Conservation (phyloP, 1,140 invertebrate species). For the Lithobius niger region DNA sequence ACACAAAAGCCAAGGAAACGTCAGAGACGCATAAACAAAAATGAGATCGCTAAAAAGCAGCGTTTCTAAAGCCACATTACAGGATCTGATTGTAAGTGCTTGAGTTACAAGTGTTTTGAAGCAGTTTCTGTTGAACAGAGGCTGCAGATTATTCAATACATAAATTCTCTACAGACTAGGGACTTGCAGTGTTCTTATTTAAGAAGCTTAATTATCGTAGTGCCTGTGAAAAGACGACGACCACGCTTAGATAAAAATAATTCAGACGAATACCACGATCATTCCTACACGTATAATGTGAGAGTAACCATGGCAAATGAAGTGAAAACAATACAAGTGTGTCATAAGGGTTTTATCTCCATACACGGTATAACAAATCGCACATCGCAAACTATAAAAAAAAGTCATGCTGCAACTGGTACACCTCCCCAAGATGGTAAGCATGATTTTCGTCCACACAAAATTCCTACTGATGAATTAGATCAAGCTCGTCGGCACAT, state of each 20-base stretch:
- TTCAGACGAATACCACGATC: neutral
- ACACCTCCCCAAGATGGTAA: neutral
- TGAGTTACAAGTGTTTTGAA: neutral
- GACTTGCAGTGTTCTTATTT: neutral
- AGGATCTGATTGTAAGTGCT: neutral
- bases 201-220: neutral
- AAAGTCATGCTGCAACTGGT: neutral
- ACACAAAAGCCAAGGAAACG: neutral
- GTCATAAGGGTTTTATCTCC: neutral
- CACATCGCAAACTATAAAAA: neutral
- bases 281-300: neutral
- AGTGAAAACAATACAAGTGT: neutral
- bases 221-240: neutral
- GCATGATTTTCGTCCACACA: neutral
- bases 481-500: neutral
- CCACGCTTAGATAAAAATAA: neutral
- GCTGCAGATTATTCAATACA: neutral
- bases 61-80: neutral
- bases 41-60: neutral
- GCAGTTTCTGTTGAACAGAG: neutral
- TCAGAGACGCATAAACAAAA: neutral
- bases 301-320: neutral
- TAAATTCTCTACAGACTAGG: neutral
- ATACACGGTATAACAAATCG: neutral
- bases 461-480: neutral